phyloP scores from a whole-genome alignment of 2,888 invertebrate species.

The Agrotis exclamationis region DNA sequence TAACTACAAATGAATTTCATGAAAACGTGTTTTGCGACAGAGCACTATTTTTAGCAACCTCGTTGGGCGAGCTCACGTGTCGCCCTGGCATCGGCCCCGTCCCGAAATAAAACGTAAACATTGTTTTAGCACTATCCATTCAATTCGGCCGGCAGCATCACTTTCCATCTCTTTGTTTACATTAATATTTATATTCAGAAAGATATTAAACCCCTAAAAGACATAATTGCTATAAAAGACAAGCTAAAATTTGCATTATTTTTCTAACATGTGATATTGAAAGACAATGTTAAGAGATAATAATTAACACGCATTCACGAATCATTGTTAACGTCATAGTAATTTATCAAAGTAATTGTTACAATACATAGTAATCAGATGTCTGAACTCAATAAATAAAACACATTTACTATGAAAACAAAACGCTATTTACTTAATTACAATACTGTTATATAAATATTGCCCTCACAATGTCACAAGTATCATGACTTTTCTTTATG shows the following conservation, averaged over 20 bases:
- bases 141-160: constrained; percentile 24
- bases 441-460: constrained; percentile 21
- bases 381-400: constrained; percentile 19
- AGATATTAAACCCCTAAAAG: not conserved
- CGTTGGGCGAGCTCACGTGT: constrained; percentile 66
- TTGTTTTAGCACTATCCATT: constrained; percentile 50
- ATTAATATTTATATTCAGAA: not conserved
- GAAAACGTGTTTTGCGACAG: constrained; percentile 30
- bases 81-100: constrained; percentile 62
- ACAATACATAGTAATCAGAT: not conserved
- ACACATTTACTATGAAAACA: constrained; percentile 22
- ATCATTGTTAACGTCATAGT: constrained; percentile 11
- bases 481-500: not conserved
- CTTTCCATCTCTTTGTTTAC: constrained; percentile 50
- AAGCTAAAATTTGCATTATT: not conserved
- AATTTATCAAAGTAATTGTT: constrained; percentile 22
- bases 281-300: constrained; percentile 18
- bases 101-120: constrained; percentile 71
- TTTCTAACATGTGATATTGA: not conserved
- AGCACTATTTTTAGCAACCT: constrained; percentile 60
- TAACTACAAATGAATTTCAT: constrained; percentile 21
- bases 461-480: constrained; percentile 7
- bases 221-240: too few species aligned
- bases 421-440: constrained; percentile 27
- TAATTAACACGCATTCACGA: constrained; percentile 4